These are phyloP conservation scores for Leptopilina boulardi DNA, from an alignment of 1,140 invertebrate species.

Conservation along the genomic window DNA sequence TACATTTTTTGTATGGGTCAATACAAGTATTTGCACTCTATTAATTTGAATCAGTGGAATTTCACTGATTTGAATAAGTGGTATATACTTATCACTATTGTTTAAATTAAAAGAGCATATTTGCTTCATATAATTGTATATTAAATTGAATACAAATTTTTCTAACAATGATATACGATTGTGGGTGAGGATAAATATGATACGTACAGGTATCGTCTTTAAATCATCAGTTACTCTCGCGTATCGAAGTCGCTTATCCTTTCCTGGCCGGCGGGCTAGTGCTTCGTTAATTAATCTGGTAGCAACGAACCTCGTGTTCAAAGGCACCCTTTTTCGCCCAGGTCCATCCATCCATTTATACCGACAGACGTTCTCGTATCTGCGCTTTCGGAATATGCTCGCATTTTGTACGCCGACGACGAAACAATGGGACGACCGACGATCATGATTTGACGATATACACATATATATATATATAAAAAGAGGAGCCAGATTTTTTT, in stretches of 20 bases:
- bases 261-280: slow-evolving; percentile 64
- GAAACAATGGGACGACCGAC: slow-evolving; percentile 49
- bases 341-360: slow-evolving; percentile 69
- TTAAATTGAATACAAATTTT: no score
- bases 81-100: no score
- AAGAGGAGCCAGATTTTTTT: slow-evolving; percentile 33
- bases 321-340: slow-evolving; percentile 68
- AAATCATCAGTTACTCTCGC: slow-evolving; percentile 52
- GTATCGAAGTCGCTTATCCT: slow-evolving; percentile 66
- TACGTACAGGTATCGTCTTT: slow-evolving; percentile 48
- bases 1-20: no score
- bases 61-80: no score
- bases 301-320: slow-evolving; percentile 67
- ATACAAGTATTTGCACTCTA: no score
- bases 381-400: slow-evolving; percentile 39
- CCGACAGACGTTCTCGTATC: slow-evolving; percentile 47
- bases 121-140: no score
- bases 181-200: neutral
- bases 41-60: no score
- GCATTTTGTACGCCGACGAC: slow-evolving; percentile 34
- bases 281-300: slow-evolving; percentile 74
- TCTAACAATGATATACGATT: no score
- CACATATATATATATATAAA: no score
- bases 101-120: no score
- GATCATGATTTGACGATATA: slow-evolving; percentile 10